Percentiles rank a stretch among this genome's conserved stretches.
phyloP scores from a whole-genome alignment of 2,888 invertebrate genomes.

The Pelosia muscerda region DNA sequence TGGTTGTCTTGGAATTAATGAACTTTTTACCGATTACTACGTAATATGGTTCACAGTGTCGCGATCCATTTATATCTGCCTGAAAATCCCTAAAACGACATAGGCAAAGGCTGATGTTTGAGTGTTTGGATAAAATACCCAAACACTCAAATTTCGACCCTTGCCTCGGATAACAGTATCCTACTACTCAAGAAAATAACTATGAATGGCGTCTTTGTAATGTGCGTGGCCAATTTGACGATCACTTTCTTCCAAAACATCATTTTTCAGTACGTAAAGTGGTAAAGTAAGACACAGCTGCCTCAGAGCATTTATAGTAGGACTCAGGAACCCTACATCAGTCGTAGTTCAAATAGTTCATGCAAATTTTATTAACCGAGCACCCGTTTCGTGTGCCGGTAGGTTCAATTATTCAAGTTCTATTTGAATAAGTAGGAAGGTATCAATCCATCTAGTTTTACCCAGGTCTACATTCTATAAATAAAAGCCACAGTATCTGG shows the following conservation, averaged over 20 bases:
- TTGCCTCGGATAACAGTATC: neutral
- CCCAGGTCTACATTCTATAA: neutral
- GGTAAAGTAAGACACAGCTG: neutral
- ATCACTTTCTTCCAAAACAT: neutral
- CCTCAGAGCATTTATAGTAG: neutral
- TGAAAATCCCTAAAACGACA: too few species aligned
- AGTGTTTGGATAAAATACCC: too few species aligned
- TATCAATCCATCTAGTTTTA: neutral
- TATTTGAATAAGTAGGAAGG: neutral
- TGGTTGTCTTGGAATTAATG: too few species aligned
- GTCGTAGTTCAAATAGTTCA: neutral
- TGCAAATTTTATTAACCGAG: conserved; percentile 1
- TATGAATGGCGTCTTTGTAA: neutral
- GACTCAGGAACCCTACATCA: neutral
- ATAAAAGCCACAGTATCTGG: neutral
- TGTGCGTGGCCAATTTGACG: neutral
- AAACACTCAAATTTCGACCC: neutral
- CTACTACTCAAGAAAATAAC: neutral
- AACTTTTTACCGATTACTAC: too few species aligned
- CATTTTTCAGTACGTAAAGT: neutral
- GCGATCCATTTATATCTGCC: too few species aligned
- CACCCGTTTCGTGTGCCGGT: neutral
- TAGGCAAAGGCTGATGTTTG: too few species aligned
- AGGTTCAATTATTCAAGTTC: neutral
- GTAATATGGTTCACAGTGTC: too few species aligned